phyloP scores from a whole-genome alignment of 2,113 vertebrate species.

The Brachyhypopomus gauderio region DNA sequence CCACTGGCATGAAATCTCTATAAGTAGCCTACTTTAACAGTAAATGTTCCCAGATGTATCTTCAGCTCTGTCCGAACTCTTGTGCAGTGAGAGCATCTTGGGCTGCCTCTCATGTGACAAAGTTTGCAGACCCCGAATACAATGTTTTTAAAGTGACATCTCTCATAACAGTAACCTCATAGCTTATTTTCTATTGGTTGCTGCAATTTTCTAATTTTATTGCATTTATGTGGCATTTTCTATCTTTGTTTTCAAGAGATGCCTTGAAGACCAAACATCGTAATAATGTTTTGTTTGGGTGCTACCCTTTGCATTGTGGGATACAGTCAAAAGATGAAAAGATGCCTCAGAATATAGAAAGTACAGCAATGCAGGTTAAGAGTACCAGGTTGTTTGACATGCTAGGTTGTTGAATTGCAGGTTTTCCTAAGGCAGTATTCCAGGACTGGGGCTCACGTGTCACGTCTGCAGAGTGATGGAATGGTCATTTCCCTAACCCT shows the following conservation, averaged over 20 bases:
- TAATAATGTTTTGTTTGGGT: no score
- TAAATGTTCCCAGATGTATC: constrained; percentile 77
- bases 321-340: no score
- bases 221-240: no score
- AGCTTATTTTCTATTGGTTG: no score
- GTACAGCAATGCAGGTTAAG: no score
- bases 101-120: constrained; percentile 46
- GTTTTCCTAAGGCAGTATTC: neutral
- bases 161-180: no score
- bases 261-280: no score
- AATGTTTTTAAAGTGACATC: neutral
- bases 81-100: constrained; percentile 63
- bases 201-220: no score
- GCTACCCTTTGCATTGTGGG: no score
- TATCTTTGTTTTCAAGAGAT: no score
- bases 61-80: constrained; percentile 76
- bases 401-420: neutral
- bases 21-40: constrained; percentile 57
- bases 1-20: constrained; percentile 62
- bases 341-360: neutral
- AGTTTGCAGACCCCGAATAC: constrained; percentile 3
- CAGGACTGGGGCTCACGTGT: neutral
- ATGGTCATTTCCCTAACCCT: constrained; percentile 24
- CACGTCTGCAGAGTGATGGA: neutral
- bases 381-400: neutral